Conservation (phyloP, 64 coral and sea anemone species). For the Montipora sp. region DNA sequence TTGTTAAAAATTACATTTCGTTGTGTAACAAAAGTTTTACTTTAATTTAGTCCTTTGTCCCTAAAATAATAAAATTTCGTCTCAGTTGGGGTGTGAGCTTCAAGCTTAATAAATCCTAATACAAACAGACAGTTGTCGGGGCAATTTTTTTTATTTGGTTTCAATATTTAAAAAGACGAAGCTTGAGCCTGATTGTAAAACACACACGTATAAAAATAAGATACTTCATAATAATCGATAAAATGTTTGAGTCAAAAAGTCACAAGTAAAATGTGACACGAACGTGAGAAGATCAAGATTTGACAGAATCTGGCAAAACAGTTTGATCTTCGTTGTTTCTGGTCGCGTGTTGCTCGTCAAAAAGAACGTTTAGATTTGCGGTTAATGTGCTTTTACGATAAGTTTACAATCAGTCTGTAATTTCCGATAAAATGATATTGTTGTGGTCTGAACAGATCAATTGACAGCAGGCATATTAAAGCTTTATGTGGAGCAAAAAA, state of each 20-base stretch:
- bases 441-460: conserved; percentile 32
- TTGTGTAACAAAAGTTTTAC: not conserved
- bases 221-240: not conserved
- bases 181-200: not conserved
- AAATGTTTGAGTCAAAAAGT: not conserved
- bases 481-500: not conserved
- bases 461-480: conserved; percentile 10
- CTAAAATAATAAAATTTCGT: not conserved
- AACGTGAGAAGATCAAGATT: not conserved
- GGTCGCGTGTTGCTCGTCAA: not conserved
- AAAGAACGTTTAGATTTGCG: conserved; percentile 2
- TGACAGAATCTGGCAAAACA: not conserved
- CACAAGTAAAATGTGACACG: not conserved
- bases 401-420: conserved; percentile 26
- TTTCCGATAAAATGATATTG: conserved; percentile 41
- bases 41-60: not conserved
- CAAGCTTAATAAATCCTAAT: not conserved
- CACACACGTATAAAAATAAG: not conserved
- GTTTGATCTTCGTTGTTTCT: not conserved
- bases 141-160: not conserved
- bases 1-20: not conserved
- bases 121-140: not conserved
- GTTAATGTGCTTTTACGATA: conserved; percentile 11
- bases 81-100: not conserved
- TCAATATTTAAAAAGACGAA: not conserved